Base-by-base conservation (phyloP, 2,888 invertebrate species). In the Panopea generosa region DNA sequence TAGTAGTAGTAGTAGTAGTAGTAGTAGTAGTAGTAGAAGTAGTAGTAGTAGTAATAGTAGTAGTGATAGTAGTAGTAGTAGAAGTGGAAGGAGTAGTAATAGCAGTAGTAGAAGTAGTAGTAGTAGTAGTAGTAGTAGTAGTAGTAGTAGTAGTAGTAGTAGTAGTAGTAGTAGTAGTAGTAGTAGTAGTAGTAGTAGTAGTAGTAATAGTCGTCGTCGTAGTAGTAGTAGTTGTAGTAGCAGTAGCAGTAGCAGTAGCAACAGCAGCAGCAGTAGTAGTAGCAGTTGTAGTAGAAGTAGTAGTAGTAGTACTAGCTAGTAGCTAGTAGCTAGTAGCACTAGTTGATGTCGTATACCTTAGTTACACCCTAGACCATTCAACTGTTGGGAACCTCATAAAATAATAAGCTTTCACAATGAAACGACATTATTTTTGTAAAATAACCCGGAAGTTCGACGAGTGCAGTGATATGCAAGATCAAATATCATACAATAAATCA, bases 191-290 rank as follows among this genome's bases (percentile, higher is more conserved):
- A 38, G 57, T 38, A 57, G 52, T n/a, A n/a, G n/a, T n/a, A n/a
- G n/a, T n/a, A n/a, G n/a, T n/a, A n/a, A n/a, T n/a, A n/a, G n/a
- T n/a, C n/a, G n/a, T n/a, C n/a, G n/a, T n/a, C n/a, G n/a, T n/a
- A n/a, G n/a, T n/a, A n/a, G n/a, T n/a, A n/a, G n/a, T n/a, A n/a
- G n/a, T n/a, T n/a, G n/a, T n/a, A n/a, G n/a, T n/a, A n/a, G n/a
- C n/a, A n/a, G n/a, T 24, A 24, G 52, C 16, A 52, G 53, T 60
- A 40, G 60, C 18, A 52, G 50, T 18, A 38, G 60, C 40, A 24
- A 52, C 16, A 33, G 63, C 29, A 27, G 63, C 57, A 75, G 59
- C 59, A 57, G 70, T 65, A 72, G 70, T 65, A 59, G 63, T 59
- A 65, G 65, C 50, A 40, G 57, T 65, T 52, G 53, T 69, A 52